These are phyloP conservation scores for Caenorhabditis plicata DNA, from an alignment of 2,888 invertebrate species.

Conservation along the genomic window DNA sequence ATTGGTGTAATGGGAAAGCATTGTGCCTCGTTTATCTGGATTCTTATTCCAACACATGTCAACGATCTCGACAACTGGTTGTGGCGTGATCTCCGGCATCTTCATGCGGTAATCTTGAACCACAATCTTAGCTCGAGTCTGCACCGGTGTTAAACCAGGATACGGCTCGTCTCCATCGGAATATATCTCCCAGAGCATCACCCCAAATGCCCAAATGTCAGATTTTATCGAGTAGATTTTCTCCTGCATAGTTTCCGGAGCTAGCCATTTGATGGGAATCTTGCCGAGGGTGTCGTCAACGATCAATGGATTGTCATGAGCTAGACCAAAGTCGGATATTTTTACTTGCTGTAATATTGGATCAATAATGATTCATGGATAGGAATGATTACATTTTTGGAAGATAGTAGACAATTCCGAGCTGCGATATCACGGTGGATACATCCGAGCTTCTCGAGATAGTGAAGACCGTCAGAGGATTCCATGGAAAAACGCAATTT, in stretches of 20 bases:
- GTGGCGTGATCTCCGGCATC: slow-evolving; percentile 48
- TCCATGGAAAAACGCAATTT: slow-evolving; percentile 48
- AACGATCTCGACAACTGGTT: slow-evolving; percentile 35
- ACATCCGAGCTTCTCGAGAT: slow-evolving; percentile 79
- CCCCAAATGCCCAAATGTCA: slow-evolving; percentile 49
- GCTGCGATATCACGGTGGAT: slow-evolving; percentile 84
- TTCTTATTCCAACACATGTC: slow-evolving; percentile 52
- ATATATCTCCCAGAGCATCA: slow-evolving; percentile 54
- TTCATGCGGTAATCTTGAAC: slow-evolving; percentile 56
- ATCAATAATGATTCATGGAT: neutral
- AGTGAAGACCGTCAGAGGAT: slow-evolving; percentile 79
- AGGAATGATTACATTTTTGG: slow-evolving; percentile 23
- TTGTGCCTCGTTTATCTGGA: slow-evolving; percentile 49
- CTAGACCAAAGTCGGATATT: slow-evolving; percentile 66
- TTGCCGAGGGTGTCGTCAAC: slow-evolving; percentile 54
- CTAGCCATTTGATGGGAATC: slow-evolving; percentile 59
- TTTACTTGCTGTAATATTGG: slow-evolving; percentile 50
- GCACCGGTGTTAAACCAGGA: slow-evolving; percentile 47
- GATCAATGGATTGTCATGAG: slow-evolving; percentile 37
- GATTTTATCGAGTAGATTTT: slow-evolving; percentile 53
- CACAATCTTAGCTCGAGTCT: slow-evolving; percentile 56
- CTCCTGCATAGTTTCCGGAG: slow-evolving; percentile 56
- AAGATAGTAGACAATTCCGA: slow-evolving; percentile 75
- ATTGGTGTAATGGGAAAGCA: slow-evolving; percentile 23
- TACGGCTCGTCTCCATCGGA: slow-evolving; percentile 56